A percentile compares a stretch with the other conserved stretches of the same genome.
These are phyloP conservation scores for Rhamnusium bicolor DNA, from an alignment of 2,888 invertebrate species.

Conservation along the genomic window DNA sequence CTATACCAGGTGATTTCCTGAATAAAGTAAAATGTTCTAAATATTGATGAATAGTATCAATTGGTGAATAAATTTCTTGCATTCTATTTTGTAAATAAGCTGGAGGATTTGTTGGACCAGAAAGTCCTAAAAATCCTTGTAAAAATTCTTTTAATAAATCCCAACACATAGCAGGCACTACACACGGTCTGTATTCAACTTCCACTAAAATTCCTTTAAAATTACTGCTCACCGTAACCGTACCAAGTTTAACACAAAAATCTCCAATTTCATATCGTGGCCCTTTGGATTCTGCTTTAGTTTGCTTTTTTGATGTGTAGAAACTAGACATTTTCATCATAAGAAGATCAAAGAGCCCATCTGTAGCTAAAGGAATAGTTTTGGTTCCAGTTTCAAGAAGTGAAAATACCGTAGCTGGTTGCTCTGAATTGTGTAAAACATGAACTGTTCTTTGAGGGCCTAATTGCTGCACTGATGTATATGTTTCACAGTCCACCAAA, in stretches of 20 bases:
- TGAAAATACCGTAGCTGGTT: conserved; percentile 95
- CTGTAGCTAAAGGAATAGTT: conserved; percentile 90
- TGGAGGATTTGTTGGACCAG: conserved; percentile 82
- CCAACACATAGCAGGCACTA: conserved; percentile 92
- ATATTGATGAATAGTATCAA: conserved; percentile 95
- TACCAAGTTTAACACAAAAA: conserved; percentile 94
- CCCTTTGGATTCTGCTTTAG: conserved; percentile 89
- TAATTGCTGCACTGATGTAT: conserved; percentile 84
- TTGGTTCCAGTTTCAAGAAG: conserved; percentile 90
- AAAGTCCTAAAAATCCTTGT: conserved; percentile 89
- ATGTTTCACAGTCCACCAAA: conserved; percentile 95
- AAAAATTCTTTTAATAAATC: conserved; percentile 92
- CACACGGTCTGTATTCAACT: conserved; percentile 94
- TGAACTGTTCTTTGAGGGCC: conserved; percentile 88
- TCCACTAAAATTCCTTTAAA: conserved; percentile 96
- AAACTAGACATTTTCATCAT: conserved; percentile 92
- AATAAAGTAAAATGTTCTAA: conserved; percentile 94
- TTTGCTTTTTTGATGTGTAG: conserved; percentile 92
- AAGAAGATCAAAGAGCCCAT: conserved; percentile 90
- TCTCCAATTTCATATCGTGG: conserved; percentile 91
- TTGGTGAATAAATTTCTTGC: conserved; percentile 90
- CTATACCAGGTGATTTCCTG: conserved; percentile 82
- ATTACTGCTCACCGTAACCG: conserved; percentile 92
- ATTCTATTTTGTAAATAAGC: conserved; percentile 82
- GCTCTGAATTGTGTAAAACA: conserved; percentile 96